Evolutionary conservation across 2,113 vertebrate genomes (phyloP), one percentile per base, ranked within the genome.

Genomic region (Corythaeola cristata): DNA sequence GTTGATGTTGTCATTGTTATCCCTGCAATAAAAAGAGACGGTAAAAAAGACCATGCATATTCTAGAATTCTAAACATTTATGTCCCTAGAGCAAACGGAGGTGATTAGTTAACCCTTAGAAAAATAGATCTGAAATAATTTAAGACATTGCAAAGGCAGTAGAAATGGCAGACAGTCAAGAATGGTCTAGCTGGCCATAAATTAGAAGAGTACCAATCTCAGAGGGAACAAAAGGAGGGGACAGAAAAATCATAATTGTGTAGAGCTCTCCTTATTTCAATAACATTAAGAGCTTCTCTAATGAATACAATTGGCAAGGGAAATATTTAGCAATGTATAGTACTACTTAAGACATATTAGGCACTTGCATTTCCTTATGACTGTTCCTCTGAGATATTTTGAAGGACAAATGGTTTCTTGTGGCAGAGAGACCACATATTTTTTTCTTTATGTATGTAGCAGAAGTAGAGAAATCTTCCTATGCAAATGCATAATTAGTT

Each of bases 251-350:
- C 21, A 12, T 68, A 86, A 67, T 15, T 93, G 33, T 76, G 45
- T 91, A 69, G 21, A 90, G 11, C 15, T 83, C 18, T 73, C 37
- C 17, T 15, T 62, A 35, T 76, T 90, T 95, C 75, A 88, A 17
- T 77, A 90, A 49, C 32, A 63, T 88, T 66, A 85, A 96, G 93
- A 93, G 59, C 28, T 94, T 88, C 37, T 88, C 18, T 88, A 90
- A 86, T 77, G 35, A 93, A 41, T 71, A 77, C 27, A 74, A 71
- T 44, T 88, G 28, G n/a, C 85, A 85, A 68, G 78, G 49, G 89
- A 85, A 85, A 28, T 69, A 93, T 94, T 91, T 88, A 90, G 37
- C 41, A 86, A 67, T 56, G 30, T 74, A 63, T 77, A 84, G 64
- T 68, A 56, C 23, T 64, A 75, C 82, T 96, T 80, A 92, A 90